These are phyloP conservation scores for Buceros bicornis DNA, from an alignment of 2,797 vertebrate genomes.

Conservation along the genomic window DNA sequence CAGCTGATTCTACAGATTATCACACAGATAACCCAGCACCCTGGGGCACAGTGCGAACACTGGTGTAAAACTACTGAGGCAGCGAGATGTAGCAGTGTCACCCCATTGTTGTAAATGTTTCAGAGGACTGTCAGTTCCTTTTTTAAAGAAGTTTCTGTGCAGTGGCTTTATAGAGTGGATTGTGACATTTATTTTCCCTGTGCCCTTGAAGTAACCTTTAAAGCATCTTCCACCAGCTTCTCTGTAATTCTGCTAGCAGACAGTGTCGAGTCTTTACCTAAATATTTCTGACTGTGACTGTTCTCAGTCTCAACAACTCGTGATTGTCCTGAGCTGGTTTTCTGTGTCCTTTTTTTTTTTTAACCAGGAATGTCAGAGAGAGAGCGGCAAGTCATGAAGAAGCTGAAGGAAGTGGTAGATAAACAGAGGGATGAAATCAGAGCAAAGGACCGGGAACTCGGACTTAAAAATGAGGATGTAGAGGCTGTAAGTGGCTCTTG, in stretches of 20 bases:
- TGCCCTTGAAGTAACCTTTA: slow-evolving; percentile 6
- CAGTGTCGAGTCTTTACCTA: not conserved
- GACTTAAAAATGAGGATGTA: slow-evolving; percentile 88
- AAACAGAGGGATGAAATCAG: slow-evolving; percentile 93
- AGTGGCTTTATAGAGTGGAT: not conserved
- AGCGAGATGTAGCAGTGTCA: not conserved
- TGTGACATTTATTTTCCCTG: not conserved
- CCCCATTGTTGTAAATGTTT: not conserved
- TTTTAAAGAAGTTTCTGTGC: not conserved
- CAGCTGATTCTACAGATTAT: not conserved
- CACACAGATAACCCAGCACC: not conserved
- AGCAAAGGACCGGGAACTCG: slow-evolving; percentile 89
- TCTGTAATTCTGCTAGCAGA: slow-evolving; percentile 14
- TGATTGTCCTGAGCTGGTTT: not conserved
- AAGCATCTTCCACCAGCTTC: not conserved
- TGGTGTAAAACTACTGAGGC: not conserved
- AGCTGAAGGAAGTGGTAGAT: slow-evolving; percentile 89
- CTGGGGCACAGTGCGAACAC: not conserved
- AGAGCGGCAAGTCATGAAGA: slow-evolving; percentile 89
- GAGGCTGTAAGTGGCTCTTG: slow-evolving; percentile 87
- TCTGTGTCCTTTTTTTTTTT: not conserved
- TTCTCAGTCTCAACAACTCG: not conserved
- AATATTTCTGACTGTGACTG: not conserved
- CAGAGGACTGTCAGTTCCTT: not conserved
- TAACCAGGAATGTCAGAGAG: slow-evolving; percentile 88